Conservation (phyloP, 1,140 invertebrate genomes). For the Eumeta japonica region DNA sequence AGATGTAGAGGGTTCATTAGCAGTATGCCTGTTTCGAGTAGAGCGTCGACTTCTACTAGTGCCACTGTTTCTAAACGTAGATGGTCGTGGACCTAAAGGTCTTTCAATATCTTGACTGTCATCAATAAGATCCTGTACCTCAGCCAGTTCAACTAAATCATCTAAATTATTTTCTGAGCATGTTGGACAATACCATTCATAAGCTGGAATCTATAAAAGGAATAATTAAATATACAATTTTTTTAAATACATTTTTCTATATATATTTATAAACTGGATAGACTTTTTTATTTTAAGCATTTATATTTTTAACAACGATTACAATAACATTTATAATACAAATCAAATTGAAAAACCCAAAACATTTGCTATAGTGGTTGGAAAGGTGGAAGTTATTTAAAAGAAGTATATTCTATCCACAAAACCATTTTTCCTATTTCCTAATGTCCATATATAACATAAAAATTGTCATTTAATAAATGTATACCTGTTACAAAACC, state of each 20-base stretch:
- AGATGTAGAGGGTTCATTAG: slow-evolving; percentile 57
- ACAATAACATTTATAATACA: too few species aligned
- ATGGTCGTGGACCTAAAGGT: slow-evolving; percentile 28
- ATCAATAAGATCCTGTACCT: slow-evolving; percentile 47
- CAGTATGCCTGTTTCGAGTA: slow-evolving; percentile 13
- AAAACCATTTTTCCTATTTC: too few species aligned
- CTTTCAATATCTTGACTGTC: slow-evolving; percentile 41
- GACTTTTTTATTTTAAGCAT: too few species aligned
- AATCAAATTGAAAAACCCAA: too few species aligned
- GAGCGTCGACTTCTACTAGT: slow-evolving; percentile 22
- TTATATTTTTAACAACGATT: too few species aligned
- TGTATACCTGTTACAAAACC: too few species aligned
- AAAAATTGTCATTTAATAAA: too few species aligned
- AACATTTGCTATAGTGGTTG: not conserved
- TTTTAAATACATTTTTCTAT: too few species aligned
- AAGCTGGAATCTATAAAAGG: slow-evolving; percentile 43
- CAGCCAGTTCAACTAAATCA: slow-evolving; percentile 48
- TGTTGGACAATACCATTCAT: slow-evolving; percentile 86
- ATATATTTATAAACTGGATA: too few species aligned
- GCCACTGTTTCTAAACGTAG: slow-evolving; percentile 16
- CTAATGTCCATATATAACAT: too few species aligned
- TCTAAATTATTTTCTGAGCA: slow-evolving; percentile 57
- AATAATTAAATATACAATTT: too few species aligned
- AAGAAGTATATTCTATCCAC: not conserved
- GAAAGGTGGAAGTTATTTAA: not conserved